Conservation (phyloP, 2,113 vertebrate species). For the Saguinus midas region DNA sequence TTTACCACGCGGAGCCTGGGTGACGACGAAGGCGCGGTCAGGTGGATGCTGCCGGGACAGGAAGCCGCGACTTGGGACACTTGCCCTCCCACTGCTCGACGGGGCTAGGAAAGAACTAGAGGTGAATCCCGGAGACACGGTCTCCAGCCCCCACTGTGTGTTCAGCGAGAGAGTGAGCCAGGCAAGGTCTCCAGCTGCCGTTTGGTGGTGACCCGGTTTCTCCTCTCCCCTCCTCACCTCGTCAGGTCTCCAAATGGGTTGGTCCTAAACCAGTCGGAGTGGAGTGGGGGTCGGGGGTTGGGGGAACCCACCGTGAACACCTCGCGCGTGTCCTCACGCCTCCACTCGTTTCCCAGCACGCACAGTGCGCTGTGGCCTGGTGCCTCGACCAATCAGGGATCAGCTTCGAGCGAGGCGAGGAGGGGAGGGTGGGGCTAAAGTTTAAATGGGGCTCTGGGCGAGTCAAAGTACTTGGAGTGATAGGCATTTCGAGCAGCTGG, state of each 20-base stretch:
- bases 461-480: background rate
- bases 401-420: background rate
- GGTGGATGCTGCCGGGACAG: background rate
- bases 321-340: background rate
- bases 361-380: background rate
- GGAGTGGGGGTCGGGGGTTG: background rate
- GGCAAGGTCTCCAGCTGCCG: background rate
- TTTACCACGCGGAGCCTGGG: accelerated
- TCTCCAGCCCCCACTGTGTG: background rate
- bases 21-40: accelerated
- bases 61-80: accelerated
- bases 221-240: slow-evolving; percentile 62
- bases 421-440: background rate
- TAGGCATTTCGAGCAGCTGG: background rate
- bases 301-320: background rate
- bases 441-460: background rate
- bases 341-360: background rate
- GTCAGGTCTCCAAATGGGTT: slow-evolving; percentile 28
- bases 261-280: background rate
- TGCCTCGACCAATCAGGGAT: slow-evolving; percentile 47
- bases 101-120: accelerated
- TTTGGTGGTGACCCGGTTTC: accelerated
- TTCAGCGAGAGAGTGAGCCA: background rate
- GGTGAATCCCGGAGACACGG: background rate
- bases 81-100: background rate